These are phyloP conservation scores for Xiphydria camelus DNA, from an alignment of 2,888 invertebrate species.

Conservation along the genomic window DNA sequence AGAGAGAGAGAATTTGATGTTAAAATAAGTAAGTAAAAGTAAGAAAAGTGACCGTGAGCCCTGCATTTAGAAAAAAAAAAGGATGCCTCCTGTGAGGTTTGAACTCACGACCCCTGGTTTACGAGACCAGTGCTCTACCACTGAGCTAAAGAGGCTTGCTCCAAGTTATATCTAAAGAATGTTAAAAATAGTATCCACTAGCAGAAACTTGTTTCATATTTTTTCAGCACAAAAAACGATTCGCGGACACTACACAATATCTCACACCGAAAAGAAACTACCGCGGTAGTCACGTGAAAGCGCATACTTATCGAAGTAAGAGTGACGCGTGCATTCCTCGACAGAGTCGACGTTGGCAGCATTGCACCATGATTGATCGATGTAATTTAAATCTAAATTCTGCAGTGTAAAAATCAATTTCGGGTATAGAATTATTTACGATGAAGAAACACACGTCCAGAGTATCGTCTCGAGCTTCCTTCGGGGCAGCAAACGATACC, in stretches of 20 bases:
- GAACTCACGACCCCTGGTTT: slow-evolving; percentile 86
- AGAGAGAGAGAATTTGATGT: too few relatives aligned
- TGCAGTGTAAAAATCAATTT: neutral
- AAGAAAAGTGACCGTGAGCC: too few relatives aligned
- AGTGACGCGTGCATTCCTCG: neutral
- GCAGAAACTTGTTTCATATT: too few relatives aligned
- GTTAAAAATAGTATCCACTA: too few relatives aligned
- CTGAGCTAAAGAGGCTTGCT: slow-evolving; percentile 81
- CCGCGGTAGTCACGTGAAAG: too few relatives aligned
- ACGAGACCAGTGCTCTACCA: slow-evolving; percentile 86
- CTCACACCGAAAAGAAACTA: too few relatives aligned
- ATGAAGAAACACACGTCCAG: neutral
- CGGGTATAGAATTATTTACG: neutral
- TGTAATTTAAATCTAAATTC: neutral
- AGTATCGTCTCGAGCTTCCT: neutral
- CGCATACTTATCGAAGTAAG: too few relatives aligned
- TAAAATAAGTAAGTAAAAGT: slow-evolving; percentile 8
- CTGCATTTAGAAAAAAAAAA: slow-evolving; percentile 31
- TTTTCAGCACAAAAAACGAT: too few relatives aligned
- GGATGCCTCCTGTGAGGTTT: slow-evolving; percentile 79
- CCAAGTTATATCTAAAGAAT: too few relatives aligned
- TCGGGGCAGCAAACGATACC: neutral
- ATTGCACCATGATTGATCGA: neutral
- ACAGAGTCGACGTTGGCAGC: neutral
- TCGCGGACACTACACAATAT: too few relatives aligned